Percentiles rank a stretch among this genome's conserved stretches.
Conservation (phyloP, 2,797 vertebrate genomes). For the Chelidonichthys spinosus region DNA sequence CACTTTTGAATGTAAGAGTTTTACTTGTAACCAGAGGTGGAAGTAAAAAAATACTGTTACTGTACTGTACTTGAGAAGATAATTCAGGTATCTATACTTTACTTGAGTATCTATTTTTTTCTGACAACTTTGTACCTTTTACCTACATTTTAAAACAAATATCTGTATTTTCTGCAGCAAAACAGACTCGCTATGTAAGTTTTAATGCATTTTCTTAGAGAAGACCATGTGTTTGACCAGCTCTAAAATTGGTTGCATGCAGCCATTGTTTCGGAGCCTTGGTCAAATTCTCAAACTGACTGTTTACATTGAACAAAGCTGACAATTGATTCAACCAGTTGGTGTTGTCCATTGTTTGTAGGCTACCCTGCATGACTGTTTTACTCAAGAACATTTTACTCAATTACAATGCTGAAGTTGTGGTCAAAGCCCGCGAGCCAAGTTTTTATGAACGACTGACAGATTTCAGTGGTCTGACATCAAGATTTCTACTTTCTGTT, state of each 20-base stretch:
- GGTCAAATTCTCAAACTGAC: slow-evolving; percentile 4
- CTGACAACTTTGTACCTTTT: too few relatives aligned
- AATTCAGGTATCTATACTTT: too few relatives aligned
- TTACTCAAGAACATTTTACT: neutral
- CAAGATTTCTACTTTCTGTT: slow-evolving; percentile 7
- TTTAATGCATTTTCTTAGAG: too few relatives aligned
- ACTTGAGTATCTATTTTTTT: too few relatives aligned
- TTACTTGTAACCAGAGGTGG: too few relatives aligned
- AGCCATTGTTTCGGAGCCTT: neutral
- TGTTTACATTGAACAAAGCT: neutral
- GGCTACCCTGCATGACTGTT: neutral
- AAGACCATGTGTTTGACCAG: neutral
- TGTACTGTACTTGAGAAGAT: too few relatives aligned
- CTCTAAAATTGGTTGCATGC: neutral
- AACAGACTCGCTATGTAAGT: too few relatives aligned
- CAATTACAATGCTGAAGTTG: neutral
- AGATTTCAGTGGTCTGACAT: slow-evolving; percentile 3
- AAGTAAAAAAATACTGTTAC: too few relatives aligned
- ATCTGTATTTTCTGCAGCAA: too few relatives aligned
- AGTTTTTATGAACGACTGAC: slow-evolving; percentile 5
- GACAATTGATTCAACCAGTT: neutral
- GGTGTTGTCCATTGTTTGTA: neutral
- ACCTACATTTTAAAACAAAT: too few relatives aligned
- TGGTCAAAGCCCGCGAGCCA: slow-evolving; percentile 15
- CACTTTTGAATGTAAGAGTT: neutral